phyloP scores from a whole-genome alignment of 1,140 invertebrate genomes.

The Panagrolaimus sp. region DNA sequence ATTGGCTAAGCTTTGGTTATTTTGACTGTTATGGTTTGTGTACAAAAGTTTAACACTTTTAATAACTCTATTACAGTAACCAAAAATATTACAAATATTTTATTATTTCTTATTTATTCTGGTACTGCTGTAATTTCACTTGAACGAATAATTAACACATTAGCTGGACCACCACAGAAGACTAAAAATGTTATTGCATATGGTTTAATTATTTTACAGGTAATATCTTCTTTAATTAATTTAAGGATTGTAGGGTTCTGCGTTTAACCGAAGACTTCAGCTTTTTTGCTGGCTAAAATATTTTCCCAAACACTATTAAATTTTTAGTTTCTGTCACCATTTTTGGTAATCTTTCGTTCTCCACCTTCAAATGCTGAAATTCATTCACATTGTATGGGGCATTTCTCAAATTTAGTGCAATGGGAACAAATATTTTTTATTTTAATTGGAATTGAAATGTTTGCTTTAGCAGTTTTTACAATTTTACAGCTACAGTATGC shows the following conservation, averaged over 20 bases:
- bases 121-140: not conserved
- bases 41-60: not conserved
- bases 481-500: not conserved
- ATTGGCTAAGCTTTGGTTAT: constrained; percentile 6
- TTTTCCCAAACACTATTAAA: no score
- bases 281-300: no score
- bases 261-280: no score
- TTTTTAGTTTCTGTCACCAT: not conserved
- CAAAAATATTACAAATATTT: constrained; percentile 7
- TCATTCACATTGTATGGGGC: constrained; percentile 5
- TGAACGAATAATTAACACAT: constrained; percentile 1
- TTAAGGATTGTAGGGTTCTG: no score
- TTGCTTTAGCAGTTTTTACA: not conserved
- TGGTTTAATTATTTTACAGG: no score
- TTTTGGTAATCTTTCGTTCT: constrained; percentile 1
- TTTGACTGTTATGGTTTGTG: not conserved
- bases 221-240: not conserved
- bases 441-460: constrained; percentile 1
- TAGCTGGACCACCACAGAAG: not conserved
- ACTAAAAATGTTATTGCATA: not conserved
- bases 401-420: constrained; percentile 8
- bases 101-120: constrained; percentile 5
- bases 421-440: not conserved
- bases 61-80: not conserved
- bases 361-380: not conserved